These are phyloP conservation scores for Apis laboriosa DNA, from an alignment of 1,140 invertebrate species.

Conservation along the genomic window DNA sequence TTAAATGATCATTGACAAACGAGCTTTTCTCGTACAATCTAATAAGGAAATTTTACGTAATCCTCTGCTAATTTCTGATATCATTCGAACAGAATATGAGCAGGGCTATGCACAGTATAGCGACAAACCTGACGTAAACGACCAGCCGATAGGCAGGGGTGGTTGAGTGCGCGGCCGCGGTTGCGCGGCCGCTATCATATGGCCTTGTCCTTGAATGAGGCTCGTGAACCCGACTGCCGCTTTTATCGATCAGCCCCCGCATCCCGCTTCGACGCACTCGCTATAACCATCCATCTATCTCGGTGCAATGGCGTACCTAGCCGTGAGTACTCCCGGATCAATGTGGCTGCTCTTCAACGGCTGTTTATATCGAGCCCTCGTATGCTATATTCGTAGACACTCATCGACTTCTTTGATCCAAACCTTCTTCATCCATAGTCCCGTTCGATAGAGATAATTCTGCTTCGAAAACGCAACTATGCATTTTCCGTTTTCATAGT, in stretches of 20 bases:
- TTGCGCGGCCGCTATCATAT: conserved; percentile 80
- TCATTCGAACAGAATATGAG: background rate
- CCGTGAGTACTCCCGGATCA: conserved; percentile 48
- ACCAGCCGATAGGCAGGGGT: conserved; percentile 72
- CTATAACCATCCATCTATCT: conserved; percentile 76
- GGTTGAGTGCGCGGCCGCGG: conserved; percentile 74
- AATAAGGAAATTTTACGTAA: background rate
- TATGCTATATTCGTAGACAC: background rate
- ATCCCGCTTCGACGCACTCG: conserved; percentile 78
- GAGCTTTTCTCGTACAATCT: background rate
- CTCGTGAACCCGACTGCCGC: conserved; percentile 79
- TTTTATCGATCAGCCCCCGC: conserved; percentile 82
- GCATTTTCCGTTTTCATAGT: background rate
- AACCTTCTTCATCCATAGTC: too few species aligned
- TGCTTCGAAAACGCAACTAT: background rate
- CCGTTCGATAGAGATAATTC: background rate
- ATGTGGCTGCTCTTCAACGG: background rate
- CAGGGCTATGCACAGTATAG: conserved; percentile 25
- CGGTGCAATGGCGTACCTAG: conserved; percentile 76
- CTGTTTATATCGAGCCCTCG: background rate
- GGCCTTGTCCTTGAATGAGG: conserved; percentile 83
- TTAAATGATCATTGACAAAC: background rate
- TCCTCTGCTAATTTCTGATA: background rate
- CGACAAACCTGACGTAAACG: conserved; percentile 65
- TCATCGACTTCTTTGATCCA: background rate